phyloP scores from a whole-genome alignment of 2,888 invertebrate genomes.

The Therioaphis trifolii region DNA sequence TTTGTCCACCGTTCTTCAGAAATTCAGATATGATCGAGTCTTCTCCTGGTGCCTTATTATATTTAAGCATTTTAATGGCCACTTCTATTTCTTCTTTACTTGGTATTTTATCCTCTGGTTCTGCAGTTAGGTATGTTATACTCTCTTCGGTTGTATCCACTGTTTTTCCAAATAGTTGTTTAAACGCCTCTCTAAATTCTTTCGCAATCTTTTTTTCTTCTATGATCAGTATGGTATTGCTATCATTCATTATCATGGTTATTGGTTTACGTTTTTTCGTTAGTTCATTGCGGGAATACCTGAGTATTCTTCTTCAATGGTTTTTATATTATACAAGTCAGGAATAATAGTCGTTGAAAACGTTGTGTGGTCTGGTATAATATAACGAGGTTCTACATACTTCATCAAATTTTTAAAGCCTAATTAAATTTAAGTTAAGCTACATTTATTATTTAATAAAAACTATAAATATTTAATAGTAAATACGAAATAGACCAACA shows the following conservation, averaged over 20 bases:
- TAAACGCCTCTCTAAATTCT: conserved; percentile 26
- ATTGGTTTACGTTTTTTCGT: conserved; percentile 43
- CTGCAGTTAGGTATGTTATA: conserved; percentile 30
- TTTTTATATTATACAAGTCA: too few relatives aligned
- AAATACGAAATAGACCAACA: too few relatives aligned
- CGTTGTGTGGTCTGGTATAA: too few relatives aligned
- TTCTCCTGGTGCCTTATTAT: conserved; percentile 27
- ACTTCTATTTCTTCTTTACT: conserved; percentile 40
- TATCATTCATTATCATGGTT: conserved; percentile 37
- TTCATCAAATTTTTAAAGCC: too few relatives aligned
- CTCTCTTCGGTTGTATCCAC: conserved; percentile 40
- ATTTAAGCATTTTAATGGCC: conserved; percentile 38
- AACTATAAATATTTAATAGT: too few relatives aligned
- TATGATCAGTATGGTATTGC: conserved; percentile 25
- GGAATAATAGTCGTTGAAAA: too few relatives aligned
- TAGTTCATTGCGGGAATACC: too few relatives aligned
- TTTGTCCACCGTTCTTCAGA: conserved; percentile 16
- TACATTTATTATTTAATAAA: too few relatives aligned
- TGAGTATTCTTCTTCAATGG: too few relatives aligned
- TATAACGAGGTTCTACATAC: too few relatives aligned
- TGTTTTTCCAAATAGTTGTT: conserved; percentile 35
- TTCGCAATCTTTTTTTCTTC: conserved; percentile 36
- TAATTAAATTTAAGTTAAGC: too few relatives aligned
- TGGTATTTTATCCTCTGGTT: conserved; percentile 46
- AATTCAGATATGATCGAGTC: conserved; percentile 12